Conservation (phyloP, 35 echinoderm and acorn worm species). For the Holothuria glaberrima region DNA sequence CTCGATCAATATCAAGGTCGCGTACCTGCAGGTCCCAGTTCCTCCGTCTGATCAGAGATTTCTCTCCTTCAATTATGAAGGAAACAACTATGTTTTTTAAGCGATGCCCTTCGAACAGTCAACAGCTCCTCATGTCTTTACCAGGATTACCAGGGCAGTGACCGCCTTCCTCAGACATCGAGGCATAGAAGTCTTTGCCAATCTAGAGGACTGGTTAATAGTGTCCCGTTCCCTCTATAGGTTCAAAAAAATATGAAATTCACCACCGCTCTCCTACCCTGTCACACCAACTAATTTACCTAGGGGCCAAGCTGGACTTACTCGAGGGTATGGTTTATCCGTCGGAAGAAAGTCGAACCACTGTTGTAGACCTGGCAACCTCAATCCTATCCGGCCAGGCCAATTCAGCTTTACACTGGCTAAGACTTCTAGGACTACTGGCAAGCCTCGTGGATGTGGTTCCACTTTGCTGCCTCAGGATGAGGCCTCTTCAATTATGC, state of each 20-base stretch:
- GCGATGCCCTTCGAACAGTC: neutral
- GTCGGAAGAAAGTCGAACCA: neutral
- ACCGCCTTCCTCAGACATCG: neutral
- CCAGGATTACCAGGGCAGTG: neutral
- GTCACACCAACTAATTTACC: neutral
- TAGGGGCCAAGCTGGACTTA: neutral
- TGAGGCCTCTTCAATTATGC: slow-evolving; percentile 6
- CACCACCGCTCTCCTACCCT: too few relatives aligned
- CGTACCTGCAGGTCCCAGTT: neutral
- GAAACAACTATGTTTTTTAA: neutral
- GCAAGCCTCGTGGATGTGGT: slow-evolving; percentile 40
- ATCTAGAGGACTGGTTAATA: neutral
- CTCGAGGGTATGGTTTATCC: neutral
- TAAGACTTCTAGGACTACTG: neutral
- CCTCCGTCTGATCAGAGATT: neutral
- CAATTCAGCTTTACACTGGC: neutral
- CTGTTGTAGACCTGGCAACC: neutral
- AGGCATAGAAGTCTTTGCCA: too few relatives aligned
- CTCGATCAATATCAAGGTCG: neutral
- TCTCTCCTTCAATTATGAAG: neutral
- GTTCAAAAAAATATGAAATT: too few relatives aligned
- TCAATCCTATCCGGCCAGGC: neutral
- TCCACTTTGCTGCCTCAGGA: neutral
- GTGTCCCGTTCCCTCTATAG: neutral
- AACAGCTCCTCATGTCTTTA: neutral